Evolutionary conservation across 2,113 vertebrate genomes (phyloP).

Genomic region (Paratilapia polleni): DNA sequence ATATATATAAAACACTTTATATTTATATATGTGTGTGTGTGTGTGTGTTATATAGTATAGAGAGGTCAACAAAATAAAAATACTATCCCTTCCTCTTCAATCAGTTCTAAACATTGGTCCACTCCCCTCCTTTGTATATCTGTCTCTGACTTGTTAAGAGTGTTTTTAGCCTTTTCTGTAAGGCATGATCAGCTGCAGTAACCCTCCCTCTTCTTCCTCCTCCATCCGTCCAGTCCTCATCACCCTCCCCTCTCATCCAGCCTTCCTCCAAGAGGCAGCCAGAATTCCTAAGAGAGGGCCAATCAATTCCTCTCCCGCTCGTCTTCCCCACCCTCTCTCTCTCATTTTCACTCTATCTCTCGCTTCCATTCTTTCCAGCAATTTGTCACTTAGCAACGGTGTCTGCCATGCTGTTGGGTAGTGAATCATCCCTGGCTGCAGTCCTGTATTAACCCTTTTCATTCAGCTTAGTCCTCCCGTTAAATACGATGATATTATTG

Average conservation of each 20-base stretch:
- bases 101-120: conserved; percentile 2
- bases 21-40: too few species aligned
- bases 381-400: conserved; percentile 77
- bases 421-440: conserved; percentile 37
- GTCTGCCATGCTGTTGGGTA: conserved; percentile 31
- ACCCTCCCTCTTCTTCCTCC: neutral
- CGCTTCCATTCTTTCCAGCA: conserved; percentile 44
- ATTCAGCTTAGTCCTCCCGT: neutral
- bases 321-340: conserved; percentile 7
- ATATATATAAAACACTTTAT: neutral
- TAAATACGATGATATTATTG: neutral
- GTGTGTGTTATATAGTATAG: too few species aligned
- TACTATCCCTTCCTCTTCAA: neutral
- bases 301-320: conserved; percentile 42
- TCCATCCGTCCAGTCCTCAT: neutral
- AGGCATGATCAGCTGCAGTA: conserved; percentile 43
- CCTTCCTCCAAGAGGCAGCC: conserved; percentile 16
- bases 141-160: conserved; percentile 1
- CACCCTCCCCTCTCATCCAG: neutral
- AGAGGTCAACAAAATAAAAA: neutral
- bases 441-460: conserved; percentile 34
- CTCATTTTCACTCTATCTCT: conserved; percentile 43
- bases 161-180: conserved; percentile 29
- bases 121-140: neutral
- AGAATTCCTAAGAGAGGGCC: conserved; percentile 42